These are phyloP conservation scores for Cantharis lateralis DNA, from an alignment of 2,888 invertebrate species.

Conservation along the genomic window DNA sequence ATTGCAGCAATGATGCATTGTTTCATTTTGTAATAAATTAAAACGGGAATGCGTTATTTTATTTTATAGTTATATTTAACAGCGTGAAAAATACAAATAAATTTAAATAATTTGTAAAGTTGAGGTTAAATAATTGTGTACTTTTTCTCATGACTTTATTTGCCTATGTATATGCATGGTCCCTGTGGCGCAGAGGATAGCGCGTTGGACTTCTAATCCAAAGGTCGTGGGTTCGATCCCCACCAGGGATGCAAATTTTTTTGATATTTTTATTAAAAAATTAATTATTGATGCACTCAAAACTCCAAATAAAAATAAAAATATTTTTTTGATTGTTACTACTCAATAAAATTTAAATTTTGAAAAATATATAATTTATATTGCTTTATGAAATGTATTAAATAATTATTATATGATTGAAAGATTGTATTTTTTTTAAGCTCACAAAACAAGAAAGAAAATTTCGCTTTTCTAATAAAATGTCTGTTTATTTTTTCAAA, in stretches of 20 bases:
- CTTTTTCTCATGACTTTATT: not conserved
- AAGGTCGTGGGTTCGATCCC: constrained; percentile 88
- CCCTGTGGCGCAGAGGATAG: constrained; percentile 88
- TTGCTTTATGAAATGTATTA: no score
- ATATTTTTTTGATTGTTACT: no score
- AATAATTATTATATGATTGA: no score
- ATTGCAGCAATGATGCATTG: not conserved
- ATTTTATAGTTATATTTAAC: not conserved
- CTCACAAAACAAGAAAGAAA: no score
- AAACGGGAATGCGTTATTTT: not conserved
- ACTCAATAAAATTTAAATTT: no score
- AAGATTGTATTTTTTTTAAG: no score
- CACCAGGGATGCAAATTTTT: constrained; percentile 70
- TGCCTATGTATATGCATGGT: constrained; percentile 48
- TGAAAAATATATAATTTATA: no score
- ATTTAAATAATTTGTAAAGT: not conserved
- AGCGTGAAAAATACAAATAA: not conserved
- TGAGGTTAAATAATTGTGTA: not conserved
- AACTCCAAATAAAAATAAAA: no score
- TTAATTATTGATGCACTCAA: no score
- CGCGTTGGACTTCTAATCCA: constrained; percentile 91
- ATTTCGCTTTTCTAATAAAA: no score
- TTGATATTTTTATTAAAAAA: not conserved
- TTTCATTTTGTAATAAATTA: not conserved
- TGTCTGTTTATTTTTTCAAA: no score